These are phyloP conservation scores for Dendrocincla fuliginosa DNA, from an alignment of 2,797 vertebrate genomes.

Conservation along the genomic window DNA sequence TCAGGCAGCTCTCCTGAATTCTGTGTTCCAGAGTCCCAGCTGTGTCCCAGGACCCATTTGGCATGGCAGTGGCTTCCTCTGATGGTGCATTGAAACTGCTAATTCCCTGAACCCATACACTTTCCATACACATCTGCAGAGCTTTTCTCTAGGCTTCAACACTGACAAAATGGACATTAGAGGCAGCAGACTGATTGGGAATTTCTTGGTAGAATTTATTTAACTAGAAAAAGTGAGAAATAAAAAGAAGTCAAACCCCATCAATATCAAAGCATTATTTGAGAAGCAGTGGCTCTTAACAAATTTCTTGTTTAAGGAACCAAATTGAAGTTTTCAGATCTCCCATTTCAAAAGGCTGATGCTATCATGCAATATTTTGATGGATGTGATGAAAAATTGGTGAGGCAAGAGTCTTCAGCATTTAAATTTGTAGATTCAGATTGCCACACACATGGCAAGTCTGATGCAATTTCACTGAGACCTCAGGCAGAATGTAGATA, in stretches of 20 bases:
- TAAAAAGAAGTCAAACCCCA: neutral
- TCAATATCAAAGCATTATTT: constrained; percentile 7
- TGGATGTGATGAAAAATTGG: neutral
- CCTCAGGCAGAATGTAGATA: constrained; percentile 9
- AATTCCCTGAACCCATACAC: neutral
- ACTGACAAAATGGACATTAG: neutral
- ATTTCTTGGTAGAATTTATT: neutral
- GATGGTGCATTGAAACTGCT: neutral
- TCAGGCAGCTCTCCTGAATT: neutral
- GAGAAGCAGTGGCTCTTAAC: neutral
- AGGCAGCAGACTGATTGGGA: neutral
- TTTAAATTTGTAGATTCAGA: constrained; percentile 12
- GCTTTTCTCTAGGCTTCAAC: neutral
- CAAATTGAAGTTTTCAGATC: constrained; percentile 23
- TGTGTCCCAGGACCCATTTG: neutral
- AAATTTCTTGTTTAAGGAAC: neutral
- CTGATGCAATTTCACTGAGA: constrained; percentile 47
- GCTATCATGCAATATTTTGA: neutral
- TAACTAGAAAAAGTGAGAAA: neutral
- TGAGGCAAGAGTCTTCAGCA: constrained; percentile 2
- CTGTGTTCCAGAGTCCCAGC: neutral
- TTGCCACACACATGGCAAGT: constrained; percentile 24
- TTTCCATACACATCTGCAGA: neutral
- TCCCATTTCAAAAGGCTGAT: constrained; percentile 9
- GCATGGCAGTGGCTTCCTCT: neutral